Percentiles rank a stretch among this genome's conserved stretches.
phyloP scores from a whole-genome alignment of 2,797 vertebrate species.

The Amazona finschi region DNA sequence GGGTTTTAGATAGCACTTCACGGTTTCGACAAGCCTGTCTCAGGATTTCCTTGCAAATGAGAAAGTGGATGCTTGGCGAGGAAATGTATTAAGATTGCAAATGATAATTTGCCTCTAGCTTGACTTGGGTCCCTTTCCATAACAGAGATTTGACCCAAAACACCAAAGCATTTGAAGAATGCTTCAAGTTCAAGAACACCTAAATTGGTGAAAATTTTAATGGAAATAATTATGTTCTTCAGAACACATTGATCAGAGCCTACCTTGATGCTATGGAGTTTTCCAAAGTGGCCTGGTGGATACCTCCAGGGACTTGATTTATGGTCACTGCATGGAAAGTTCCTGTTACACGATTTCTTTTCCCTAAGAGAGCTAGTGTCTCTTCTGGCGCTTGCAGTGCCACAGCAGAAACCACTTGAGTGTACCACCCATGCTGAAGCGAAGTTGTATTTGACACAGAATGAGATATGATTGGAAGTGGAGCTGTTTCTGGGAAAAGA shows the following conservation, averaged over 20 bases:
- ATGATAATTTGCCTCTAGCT: constrained; percentile 30
- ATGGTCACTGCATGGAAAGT: background rate
- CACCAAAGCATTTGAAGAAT: background rate
- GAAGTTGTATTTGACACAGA: background rate
- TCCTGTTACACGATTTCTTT: background rate
- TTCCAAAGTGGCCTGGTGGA: background rate
- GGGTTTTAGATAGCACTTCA: constrained; percentile 31
- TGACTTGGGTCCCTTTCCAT: background rate
- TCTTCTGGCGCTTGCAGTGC: background rate
- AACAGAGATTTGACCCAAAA: background rate
- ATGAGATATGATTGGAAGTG: background rate
- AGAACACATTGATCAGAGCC: background rate
- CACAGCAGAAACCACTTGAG: background rate
- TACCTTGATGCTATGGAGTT: background rate
- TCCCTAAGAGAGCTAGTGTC: background rate
- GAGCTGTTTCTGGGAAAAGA: background rate
- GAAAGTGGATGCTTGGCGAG: constrained; percentile 22
- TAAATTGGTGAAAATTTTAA: background rate
- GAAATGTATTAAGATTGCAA: constrained; percentile 32
- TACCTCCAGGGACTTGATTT: background rate
- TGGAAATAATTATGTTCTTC: background rate
- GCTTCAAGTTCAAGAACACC: background rate
- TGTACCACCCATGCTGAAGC: fast-evolving
- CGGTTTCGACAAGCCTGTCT: background rate
- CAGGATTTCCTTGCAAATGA: constrained; percentile 39